These are phyloP conservation scores for Scaeva pyrastri DNA, from an alignment of 2,888 invertebrate species.

Conservation along the genomic window DNA sequence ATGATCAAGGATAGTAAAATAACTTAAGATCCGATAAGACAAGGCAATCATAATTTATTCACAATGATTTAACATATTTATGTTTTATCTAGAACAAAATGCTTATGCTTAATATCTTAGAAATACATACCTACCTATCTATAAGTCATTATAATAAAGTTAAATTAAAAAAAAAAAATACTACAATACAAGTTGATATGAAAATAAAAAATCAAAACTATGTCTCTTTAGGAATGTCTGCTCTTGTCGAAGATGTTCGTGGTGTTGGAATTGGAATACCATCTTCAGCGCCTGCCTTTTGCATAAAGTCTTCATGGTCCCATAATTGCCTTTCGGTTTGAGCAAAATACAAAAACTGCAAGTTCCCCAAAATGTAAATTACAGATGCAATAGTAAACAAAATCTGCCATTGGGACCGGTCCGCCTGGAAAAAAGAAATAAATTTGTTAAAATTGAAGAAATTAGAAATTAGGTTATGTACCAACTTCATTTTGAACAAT, in stretches of 20 bases:
- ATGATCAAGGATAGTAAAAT: too few species aligned
- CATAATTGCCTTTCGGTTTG: conserved; percentile 87
- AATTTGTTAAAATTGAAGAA: background rate
- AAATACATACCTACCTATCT: too few species aligned
- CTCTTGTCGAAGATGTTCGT: background rate
- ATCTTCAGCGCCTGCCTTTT: background rate
- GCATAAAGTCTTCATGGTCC: conserved; percentile 85
- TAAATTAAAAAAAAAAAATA: too few species aligned
- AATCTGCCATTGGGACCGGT: conserved; percentile 87
- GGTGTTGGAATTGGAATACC: background rate
- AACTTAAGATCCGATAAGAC: too few species aligned
- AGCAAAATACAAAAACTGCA: conserved; percentile 88
- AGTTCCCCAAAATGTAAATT: conserved; percentile 87
- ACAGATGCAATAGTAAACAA: conserved; percentile 88
- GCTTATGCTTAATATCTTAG: too few species aligned
- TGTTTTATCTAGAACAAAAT: too few species aligned
- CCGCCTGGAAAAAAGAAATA: conserved; percentile 83
- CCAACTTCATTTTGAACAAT: conserved; percentile 82
- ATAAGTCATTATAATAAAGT: too few species aligned
- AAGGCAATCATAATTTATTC: too few species aligned
- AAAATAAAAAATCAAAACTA: too few species aligned
- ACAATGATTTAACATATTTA: too few species aligned
- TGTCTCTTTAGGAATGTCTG: too few species aligned
- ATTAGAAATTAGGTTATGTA: conserved; percentile 78
- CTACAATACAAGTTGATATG: too few species aligned